Percentiles rank a stretch among this genome's conserved stretches.
phyloP scores from a whole-genome alignment of 53 echinoderm and acorn worm genomes.

The Luidia sarsii region DNA sequence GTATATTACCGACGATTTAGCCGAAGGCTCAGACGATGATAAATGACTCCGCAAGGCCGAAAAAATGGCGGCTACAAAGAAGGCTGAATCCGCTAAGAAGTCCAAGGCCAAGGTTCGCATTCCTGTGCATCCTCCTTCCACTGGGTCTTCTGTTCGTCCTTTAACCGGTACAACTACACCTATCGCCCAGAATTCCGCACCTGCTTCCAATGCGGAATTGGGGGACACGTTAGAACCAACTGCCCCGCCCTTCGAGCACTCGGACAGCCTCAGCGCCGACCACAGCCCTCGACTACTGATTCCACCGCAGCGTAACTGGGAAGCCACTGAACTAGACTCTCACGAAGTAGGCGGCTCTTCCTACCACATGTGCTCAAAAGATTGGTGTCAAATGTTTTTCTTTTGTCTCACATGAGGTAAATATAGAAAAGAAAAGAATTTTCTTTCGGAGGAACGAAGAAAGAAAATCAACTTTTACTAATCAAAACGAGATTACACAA shows the following conservation, averaged over 20 bases:
- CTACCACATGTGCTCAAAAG: no score
- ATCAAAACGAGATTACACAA: no score
- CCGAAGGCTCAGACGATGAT: slow-evolving; percentile 1
- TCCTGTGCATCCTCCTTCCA: neutral
- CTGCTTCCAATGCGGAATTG: slow-evolving; percentile 3
- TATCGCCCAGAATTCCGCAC: slow-evolving; percentile 6
- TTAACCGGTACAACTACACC: neutral
- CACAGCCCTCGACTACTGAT: neutral
- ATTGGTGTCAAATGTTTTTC: no score
- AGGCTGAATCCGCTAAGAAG: neutral
- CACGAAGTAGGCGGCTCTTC: no score
- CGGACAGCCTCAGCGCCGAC: neutral
- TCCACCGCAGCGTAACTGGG: no score
- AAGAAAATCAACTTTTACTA: no score
- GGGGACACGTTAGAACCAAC: neutral
- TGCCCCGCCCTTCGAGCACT: slow-evolving; percentile 1
- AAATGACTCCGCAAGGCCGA: neutral
- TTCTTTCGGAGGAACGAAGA: no score
- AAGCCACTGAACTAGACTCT: no score
- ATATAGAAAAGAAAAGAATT: no score
- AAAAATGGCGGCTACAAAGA: neutral
- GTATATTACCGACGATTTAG: neutral
- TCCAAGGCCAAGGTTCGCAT: neutral
- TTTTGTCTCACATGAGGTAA: no score
- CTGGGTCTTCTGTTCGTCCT: slow-evolving; percentile 1